Evolutionary conservation across 1,140 invertebrate species (phyloP), one percentile per base, ranked within the genome.

Genomic region (Drosophila erecta): DNA sequence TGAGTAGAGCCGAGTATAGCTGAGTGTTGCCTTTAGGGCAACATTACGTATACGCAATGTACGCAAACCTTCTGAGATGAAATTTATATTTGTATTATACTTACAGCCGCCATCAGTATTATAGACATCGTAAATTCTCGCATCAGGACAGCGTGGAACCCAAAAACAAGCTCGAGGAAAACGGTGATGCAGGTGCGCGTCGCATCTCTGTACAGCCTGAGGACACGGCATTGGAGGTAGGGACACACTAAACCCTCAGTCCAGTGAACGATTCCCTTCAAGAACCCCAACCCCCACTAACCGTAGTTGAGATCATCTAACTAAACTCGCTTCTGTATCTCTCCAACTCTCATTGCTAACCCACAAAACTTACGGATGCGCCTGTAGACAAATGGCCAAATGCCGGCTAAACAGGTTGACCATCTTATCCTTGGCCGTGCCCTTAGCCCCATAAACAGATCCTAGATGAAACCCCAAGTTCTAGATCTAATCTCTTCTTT

Each of bases 81-180:
- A 24, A 5, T 12, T 27, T 12, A 3, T 2, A n/a, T 38, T 46
- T 11, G 35, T 27, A 10, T 20, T 41, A 3, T 15, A 1, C 4
- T 10, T 46, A 0, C 77, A 95, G 94, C 74, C 93, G 94, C 33
- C 94, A 94, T 78, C 93, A 94, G 67, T 92, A 95, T 92, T 94
- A 95, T 67, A 94, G 94, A 86, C 94, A 94, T 8, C 94, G 96
- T 37, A 96, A 96, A 90, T 96, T 95, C 81, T 96, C 95, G 11
- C 92, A 96, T 33, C 95, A 96, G 81, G 95, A 96, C 81, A 93
- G 94, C 70, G 72, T 90, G 57, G 91, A 92, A 71, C 61, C 81
- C 72, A 91, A 90, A 90, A 91, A 87, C 58, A 67, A 74, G 55
- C 62, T 79, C 72, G 87, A 92, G 74, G 90, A 92, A 75, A 92